Evolutionary conservation across 2,113 vertebrate genomes (phyloP).

Genomic region (Platichthys flesus): DNA sequence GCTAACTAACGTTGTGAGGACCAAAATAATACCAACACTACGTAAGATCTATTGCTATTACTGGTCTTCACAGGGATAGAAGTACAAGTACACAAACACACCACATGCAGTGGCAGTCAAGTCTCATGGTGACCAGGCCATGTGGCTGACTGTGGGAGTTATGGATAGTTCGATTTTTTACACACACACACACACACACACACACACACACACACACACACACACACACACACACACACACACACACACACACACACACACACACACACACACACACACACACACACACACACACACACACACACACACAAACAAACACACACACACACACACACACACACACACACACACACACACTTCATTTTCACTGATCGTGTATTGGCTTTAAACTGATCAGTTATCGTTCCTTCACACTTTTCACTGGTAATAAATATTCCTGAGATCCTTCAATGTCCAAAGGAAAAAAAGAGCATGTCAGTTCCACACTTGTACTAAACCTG

Average conservation of each 20-base stretch:
- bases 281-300: no score
- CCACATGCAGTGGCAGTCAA: background rate
- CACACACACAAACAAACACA: background rate
- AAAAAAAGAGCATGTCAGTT: background rate
- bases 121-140: no score
- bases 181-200: no score
- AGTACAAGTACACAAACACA: constrained; percentile 20
- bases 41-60: no score
- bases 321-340: constrained; percentile 43
- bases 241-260: constrained; percentile 37
- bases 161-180: no score
- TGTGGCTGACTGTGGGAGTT: no score
- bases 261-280: constrained; percentile 18
- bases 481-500: background rate
- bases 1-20: no score
- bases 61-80: no score
- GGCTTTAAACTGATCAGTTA: constrained; percentile 11
- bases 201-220: no score
- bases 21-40: no score
- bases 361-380: constrained; percentile 3
- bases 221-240: constrained; percentile 32
- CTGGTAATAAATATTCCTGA: background rate
- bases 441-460: background rate
- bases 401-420: background rate
- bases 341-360: constrained; percentile 1